phyloP scores from a whole-genome alignment of 2,113 vertebrate genomes.

The Brienomyrus brachyistius region DNA sequence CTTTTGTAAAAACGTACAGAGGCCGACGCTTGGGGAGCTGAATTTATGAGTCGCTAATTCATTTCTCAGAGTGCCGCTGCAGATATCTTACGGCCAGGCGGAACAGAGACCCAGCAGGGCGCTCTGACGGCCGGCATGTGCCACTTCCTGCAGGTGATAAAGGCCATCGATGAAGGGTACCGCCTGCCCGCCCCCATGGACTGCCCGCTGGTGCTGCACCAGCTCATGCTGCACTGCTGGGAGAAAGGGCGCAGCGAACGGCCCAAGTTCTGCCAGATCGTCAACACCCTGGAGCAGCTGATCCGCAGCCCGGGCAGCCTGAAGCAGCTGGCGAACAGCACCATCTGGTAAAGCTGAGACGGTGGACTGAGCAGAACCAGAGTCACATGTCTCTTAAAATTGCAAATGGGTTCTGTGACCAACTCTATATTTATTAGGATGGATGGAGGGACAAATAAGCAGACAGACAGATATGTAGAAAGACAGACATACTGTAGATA shows the following conservation, averaged over 20 bases:
- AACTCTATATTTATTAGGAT: background rate
- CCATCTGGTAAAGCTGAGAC: constrained; percentile 53
- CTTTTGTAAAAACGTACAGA: background rate
- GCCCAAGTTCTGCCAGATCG: constrained; percentile 88
- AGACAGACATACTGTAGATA: too few species aligned
- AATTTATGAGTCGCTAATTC: background rate
- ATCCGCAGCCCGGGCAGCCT: constrained; percentile 93
- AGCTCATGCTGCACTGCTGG: constrained; percentile 98
- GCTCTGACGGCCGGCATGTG: background rate
- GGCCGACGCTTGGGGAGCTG: background rate
- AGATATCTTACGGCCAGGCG: background rate
- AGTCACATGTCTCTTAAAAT: background rate
- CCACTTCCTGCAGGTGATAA: constrained; percentile 76
- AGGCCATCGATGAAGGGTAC: constrained; percentile 96
- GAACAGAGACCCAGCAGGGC: background rate
- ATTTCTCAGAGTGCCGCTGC: background rate
- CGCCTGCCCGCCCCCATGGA: constrained; percentile 95
- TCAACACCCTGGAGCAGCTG: constrained; percentile 94
- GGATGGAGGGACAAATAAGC: background rate
- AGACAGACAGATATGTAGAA: too few species aligned
- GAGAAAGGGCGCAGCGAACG: constrained; percentile 96
- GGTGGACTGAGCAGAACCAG: too few species aligned
- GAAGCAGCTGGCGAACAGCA: constrained; percentile 85
- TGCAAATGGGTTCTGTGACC: background rate
- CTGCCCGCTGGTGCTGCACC: constrained; percentile 87